Evolutionary conservation across 1,140 invertebrate genomes (phyloP).

Genomic region (Leguminivora glycinivorella): DNA sequence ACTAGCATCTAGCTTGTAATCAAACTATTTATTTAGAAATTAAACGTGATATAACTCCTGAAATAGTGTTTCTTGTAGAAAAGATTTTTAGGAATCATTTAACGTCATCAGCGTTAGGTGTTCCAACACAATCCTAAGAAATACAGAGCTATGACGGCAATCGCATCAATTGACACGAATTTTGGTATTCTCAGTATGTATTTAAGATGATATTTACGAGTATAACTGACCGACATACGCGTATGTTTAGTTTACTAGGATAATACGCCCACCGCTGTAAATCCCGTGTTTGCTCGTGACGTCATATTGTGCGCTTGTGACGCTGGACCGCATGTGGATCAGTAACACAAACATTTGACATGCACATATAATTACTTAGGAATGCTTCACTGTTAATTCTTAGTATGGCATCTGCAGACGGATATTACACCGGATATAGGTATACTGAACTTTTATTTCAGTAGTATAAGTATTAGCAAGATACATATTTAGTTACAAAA

Average conservation of each 20-base stretch:
- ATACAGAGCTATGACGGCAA: not conserved
- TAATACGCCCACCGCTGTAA: conserved; percentile 2
- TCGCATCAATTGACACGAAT: not conserved
- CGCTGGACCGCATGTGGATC: not conserved
- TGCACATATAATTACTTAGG: not conserved
- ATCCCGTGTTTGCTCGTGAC: not conserved
- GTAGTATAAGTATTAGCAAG: no score
- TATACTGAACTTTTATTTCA: no score
- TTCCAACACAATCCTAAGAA: not conserved
- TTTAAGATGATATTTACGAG: not conserved
- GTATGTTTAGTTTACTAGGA: not conserved
- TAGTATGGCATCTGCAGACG: not conserved
- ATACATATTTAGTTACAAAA: no score
- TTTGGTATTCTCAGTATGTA: not conserved
- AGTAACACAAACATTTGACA: not conserved
- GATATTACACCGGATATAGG: no score
- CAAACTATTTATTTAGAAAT: no score
- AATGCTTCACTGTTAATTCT: not conserved
- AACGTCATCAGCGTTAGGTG: not conserved
- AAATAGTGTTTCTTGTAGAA: no score
- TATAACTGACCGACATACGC: not conserved
- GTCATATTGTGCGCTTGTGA: not conserved
- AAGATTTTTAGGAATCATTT: not conserved
- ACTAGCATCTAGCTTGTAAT: no score
- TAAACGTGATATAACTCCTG: no score